Evolutionary conservation across 2,888 invertebrate genomes (phyloP), one percentile per base, ranked within the genome.

Genomic region (Harmothoe impar): DNA sequence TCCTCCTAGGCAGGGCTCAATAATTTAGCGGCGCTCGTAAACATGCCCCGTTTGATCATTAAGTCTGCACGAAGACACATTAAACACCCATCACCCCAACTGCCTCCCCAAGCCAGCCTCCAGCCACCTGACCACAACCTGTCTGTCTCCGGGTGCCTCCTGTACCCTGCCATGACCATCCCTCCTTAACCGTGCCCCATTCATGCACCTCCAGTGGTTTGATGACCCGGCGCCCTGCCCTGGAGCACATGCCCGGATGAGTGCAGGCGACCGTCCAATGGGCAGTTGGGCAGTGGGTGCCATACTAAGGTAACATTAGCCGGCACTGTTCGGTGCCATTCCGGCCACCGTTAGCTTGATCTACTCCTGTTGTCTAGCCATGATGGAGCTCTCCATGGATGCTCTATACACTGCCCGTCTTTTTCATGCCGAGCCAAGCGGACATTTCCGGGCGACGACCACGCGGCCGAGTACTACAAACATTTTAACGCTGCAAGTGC

Each of bases 291-390:
- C 72, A 29, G 72, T 72, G 15, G 3, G 1, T 29, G n/a, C 29
- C 25, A 25, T 29, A 72, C 72, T 72, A 72, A 29, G n/a, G 72
- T 29, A 15, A 23, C 72, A 72, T 72, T 72, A 72, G 29, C 29
- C 20, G 72, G 29, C 17, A 72, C 72, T 72, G 29, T 29, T 15
- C 72, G 3, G 29, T 23, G 72, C 72, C 20, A 72, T 72, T 29
- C 72, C 25, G 5, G 7, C 29, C n/a, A 25, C 25, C 72, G 72
- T 72, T 72, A 29, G 72, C 29, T 17, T 72, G 72, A 72, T 72
- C 72, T 72, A 72, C 72, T 72, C 72, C 25, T 29, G 72, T 72
- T 72, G 72, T 72, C 72, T 72, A 29, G 72, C 29, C 29, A 72
- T 29, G 29, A 72, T 72, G n/a, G 72, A 72, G 72, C 31, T 62